A percentile compares a stretch with the other conserved stretches of the same genome.
phyloP scores from a whole-genome alignment of 1,140 invertebrate genomes.

The Lepidurus packardi region DNA sequence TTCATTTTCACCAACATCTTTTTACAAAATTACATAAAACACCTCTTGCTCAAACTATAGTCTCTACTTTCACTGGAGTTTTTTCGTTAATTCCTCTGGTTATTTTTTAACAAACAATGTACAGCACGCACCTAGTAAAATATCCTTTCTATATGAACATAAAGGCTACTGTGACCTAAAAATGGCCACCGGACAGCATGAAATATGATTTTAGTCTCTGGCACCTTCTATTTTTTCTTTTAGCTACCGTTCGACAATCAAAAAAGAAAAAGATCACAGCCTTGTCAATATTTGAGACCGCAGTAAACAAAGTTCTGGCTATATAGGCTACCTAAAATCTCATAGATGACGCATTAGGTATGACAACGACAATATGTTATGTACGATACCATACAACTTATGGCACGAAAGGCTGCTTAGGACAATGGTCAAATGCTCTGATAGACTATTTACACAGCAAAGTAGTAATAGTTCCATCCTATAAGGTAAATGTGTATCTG shows the following conservation, averaged over 20 bases:
- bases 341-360: not conserved
- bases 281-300: constrained; percentile 21
- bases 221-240: not conserved
- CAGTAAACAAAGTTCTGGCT: not conserved
- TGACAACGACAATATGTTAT: not conserved
- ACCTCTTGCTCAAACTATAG: not conserved
- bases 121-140: not conserved
- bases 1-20: not conserved
- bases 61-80: constrained; percentile 3
- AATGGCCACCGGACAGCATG: not conserved
- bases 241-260: constrained; percentile 6
- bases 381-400: not conserved
- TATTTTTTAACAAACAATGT: constrained; percentile 20
- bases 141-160: constrained; percentile 20
- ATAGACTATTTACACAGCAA: not conserved
- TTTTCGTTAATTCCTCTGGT: constrained; percentile 7
- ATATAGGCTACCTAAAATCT: constrained; percentile 1
- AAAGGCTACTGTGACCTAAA: constrained; percentile 11
- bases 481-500: not conserved
- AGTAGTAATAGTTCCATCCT: not conserved
- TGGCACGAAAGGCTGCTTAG: constrained; percentile 20
- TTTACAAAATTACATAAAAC: constrained; percentile 3
- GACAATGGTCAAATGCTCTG: constrained; percentile 1
- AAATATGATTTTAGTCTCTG: constrained; percentile 5
- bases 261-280: constrained; percentile 15